These are phyloP conservation scores for Rousettus madagascariensis DNA, from an alignment of 2,797 vertebrate genomes.

Conservation along the genomic window DNA sequence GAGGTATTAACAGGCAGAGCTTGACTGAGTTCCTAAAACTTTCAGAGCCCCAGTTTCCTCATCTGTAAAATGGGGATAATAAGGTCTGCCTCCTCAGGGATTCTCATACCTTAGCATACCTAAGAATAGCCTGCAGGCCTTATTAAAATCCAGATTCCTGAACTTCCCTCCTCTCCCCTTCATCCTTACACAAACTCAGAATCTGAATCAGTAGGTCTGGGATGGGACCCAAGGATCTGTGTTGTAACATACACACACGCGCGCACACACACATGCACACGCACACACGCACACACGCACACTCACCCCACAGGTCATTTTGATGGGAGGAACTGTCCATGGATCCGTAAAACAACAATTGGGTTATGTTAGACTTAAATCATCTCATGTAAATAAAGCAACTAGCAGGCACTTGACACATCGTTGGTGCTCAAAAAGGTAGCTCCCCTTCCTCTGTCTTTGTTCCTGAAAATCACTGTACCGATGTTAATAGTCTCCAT, in stretches of 20 bases:
- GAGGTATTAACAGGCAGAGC: neutral
- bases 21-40: neutral
- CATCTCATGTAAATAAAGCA: neutral
- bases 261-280: neutral
- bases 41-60: neutral
- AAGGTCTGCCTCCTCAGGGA: neutral
- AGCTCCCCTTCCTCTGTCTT: neutral
- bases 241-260: neutral
- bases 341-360: neutral
- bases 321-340: neutral
- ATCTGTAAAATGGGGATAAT: neutral
- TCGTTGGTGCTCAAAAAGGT: neutral
- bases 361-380: neutral
- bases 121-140: neutral
- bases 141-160: neutral
- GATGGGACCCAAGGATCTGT: neutral
- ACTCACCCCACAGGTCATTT: neutral
- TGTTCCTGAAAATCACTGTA: neutral
- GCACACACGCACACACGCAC: neutral
- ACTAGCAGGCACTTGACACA: neutral
- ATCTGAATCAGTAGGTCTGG: neutral
- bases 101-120: neutral
- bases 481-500: neutral
- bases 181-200: neutral
- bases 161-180: neutral